Conservation (phyloP, 2,888 invertebrate species). For the Xestia xanthographa region DNA sequence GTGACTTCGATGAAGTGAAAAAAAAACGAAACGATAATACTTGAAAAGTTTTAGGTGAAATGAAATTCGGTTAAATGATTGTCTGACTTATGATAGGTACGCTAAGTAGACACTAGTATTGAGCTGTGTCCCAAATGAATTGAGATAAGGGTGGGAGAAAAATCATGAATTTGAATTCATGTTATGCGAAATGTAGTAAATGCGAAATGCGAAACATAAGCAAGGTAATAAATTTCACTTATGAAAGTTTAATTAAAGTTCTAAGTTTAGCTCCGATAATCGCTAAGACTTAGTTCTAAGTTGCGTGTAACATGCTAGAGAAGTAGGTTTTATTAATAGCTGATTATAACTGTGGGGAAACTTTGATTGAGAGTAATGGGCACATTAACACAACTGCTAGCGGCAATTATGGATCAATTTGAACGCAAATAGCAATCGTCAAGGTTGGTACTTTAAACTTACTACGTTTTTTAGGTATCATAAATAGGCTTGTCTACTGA, state of each 20-base stretch:
- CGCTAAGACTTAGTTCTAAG: background rate
- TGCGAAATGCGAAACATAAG: background rate
- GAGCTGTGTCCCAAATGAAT: too few relatives aligned
- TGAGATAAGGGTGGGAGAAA: too few relatives aligned
- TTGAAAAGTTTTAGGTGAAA: too few relatives aligned
- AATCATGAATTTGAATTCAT: too few relatives aligned
- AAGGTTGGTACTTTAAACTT: background rate
- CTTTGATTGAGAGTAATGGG: background rate
- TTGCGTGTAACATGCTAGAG: slow-evolving; percentile 7
- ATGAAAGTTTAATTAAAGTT: slow-evolving; percentile 5
- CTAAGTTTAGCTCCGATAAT: background rate
- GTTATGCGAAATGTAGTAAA: background rate
- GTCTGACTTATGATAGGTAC: too few relatives aligned
- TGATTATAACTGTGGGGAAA: background rate
- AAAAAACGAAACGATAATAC: too few relatives aligned
- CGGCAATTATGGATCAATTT: background rate
- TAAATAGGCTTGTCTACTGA: too few relatives aligned
- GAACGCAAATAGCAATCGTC: background rate
- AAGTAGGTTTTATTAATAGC: background rate
- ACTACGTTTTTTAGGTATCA: too few relatives aligned
- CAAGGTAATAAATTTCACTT: background rate
- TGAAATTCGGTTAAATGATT: too few relatives aligned
- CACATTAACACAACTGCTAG: background rate
- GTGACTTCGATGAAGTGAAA: too few relatives aligned
- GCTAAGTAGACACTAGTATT: too few relatives aligned